A percentile compares a stretch with the other conserved stretches of the same genome.
Conservation (phyloP, 2,113 vertebrate species). For the Nestor notabilis region DNA sequence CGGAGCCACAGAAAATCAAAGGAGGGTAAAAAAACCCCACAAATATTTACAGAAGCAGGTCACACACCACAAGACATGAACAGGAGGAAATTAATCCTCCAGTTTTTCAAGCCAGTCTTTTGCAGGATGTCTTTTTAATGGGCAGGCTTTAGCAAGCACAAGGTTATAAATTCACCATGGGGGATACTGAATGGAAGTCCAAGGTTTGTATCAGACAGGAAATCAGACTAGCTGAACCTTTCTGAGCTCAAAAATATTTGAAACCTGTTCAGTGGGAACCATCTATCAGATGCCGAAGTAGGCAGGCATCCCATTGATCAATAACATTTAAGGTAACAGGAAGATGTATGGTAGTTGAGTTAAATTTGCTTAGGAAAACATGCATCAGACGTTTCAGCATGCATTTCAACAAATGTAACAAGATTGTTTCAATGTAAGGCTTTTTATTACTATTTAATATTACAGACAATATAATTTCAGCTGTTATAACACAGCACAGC, state of each 20-base stretch:
- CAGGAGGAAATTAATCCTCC: background rate
- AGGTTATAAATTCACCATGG: background rate
- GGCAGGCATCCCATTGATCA: background rate
- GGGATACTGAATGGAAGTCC: background rate
- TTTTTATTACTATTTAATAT: constrained; percentile 4
- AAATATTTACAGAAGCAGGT: background rate
- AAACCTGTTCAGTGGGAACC: background rate
- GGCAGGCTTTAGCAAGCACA: background rate
- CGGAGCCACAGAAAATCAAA: background rate
- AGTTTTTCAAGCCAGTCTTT: background rate
- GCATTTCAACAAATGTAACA: background rate
- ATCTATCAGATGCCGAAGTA: background rate
- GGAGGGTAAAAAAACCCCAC: background rate
- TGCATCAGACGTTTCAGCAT: background rate
- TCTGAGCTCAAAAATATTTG: background rate
- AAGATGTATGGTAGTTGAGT: background rate
- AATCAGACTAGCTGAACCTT: background rate
- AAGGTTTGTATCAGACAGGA: background rate
- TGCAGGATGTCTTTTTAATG: background rate
- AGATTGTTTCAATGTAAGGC: background rate
- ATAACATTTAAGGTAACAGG: background rate
- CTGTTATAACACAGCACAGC: background rate
- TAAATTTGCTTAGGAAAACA: background rate
- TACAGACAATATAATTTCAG: background rate
- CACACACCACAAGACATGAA: background rate